A percentile compares a stretch with the other conserved stretches of the same genome.
Conservation (phyloP, 2,888 invertebrate genomes). For the Drosophila melanosoma region DNA sequence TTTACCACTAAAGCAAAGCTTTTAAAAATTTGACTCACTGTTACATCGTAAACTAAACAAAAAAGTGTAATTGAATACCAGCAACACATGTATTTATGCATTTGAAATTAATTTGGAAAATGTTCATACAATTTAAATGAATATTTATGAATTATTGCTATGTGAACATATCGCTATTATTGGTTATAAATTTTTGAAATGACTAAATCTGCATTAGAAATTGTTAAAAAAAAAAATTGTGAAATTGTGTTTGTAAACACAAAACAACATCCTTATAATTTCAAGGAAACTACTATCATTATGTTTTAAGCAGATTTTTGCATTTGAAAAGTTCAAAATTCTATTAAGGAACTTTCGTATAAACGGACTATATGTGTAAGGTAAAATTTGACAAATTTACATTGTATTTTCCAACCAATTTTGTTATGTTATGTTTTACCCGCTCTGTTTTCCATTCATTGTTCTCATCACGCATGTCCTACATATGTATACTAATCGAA, state of each 20-base stretch:
- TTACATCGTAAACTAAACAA: neutral
- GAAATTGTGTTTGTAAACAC: slow-evolving; percentile 15
- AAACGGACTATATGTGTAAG: slow-evolving; percentile 63
- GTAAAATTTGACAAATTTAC: slow-evolving; percentile 53
- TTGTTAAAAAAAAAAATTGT: neutral
- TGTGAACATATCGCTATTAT: slow-evolving; percentile 50
- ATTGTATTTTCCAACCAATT: slow-evolving; percentile 49
- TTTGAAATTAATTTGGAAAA: slow-evolving; percentile 4
- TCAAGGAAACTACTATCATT: neutral
- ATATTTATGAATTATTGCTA: slow-evolving; percentile 2
- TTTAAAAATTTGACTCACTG: neutral
- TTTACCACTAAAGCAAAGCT: neutral
- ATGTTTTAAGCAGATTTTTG: slow-evolving; percentile 41
- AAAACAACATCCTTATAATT: slow-evolving; percentile 7
- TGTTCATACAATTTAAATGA: slow-evolving; percentile 5
- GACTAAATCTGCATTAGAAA: slow-evolving; percentile 46
- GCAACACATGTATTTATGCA: slow-evolving; percentile 13
- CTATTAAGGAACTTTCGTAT: slow-evolving; percentile 56
- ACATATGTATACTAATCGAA: slow-evolving; percentile 48
- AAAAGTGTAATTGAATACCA: neutral
- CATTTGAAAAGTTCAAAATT: slow-evolving; percentile 49
- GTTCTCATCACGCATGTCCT: slow-evolving; percentile 20
- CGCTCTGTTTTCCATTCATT: slow-evolving; percentile 49
- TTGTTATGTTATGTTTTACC: slow-evolving; percentile 45
- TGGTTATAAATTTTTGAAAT: slow-evolving; percentile 46